A percentile compares a stretch with the other conserved stretches of the same genome.
Conservation (phyloP, 2,113 vertebrate genomes). For the Echinops telfairi region DNA sequence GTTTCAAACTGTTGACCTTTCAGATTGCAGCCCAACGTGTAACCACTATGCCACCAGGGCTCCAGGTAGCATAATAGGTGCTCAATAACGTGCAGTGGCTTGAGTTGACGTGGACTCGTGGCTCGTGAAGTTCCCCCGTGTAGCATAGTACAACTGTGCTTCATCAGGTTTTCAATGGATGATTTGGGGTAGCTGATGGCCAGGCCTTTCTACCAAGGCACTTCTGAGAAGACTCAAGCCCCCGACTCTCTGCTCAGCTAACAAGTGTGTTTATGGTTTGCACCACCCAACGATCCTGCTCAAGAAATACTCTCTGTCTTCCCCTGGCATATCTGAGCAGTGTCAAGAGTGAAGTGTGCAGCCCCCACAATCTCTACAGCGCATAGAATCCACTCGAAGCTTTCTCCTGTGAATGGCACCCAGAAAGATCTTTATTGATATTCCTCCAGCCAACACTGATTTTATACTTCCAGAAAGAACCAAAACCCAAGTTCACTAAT, state of each 20-base stretch:
- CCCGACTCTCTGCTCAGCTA: background rate
- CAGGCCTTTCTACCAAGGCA: background rate
- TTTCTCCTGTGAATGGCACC: background rate
- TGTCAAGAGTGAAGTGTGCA: too few species aligned
- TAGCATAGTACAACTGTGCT: background rate
- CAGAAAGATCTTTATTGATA: background rate
- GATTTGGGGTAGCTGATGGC: background rate
- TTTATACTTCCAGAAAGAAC: too few species aligned
- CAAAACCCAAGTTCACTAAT: too few species aligned
- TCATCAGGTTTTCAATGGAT: background rate
- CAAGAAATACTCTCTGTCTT: background rate
- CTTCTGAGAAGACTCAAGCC: background rate
- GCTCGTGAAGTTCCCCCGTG: background rate
- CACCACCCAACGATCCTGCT: background rate
- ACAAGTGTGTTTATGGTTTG: background rate
- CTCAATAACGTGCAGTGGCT: background rate
- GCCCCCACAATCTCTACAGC: too few species aligned
- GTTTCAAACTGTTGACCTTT: too few species aligned
- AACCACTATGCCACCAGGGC: too few species aligned
- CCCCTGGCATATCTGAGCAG: too few species aligned
- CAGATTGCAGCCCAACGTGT: too few species aligned
- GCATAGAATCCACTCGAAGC: background rate
- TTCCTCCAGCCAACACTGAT: background rate
- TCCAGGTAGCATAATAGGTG: too few species aligned
- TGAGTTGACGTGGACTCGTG: background rate